phyloP scores from a whole-genome alignment of 2,113 vertebrate genomes.

The Cathartes aura region DNA sequence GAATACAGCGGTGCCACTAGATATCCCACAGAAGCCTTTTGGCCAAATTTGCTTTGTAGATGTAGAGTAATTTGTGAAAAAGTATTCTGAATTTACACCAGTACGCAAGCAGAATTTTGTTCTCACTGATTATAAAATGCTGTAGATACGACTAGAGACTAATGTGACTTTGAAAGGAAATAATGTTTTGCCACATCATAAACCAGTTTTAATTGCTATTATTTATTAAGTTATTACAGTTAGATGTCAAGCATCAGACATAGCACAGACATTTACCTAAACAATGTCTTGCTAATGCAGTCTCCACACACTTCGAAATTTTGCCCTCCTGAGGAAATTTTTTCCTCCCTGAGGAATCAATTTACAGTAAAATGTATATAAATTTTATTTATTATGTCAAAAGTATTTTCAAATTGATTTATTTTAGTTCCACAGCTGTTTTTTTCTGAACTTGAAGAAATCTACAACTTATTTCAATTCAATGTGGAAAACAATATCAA shows the following conservation, averaged over 20 bases:
- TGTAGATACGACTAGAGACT: background rate
- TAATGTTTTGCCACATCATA: slow-evolving; percentile 11
- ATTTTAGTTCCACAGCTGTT: background rate
- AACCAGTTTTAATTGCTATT: slow-evolving; percentile 2
- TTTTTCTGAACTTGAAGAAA: background rate
- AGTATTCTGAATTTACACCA: background rate
- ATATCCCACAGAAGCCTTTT: background rate
- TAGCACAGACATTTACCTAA: background rate
- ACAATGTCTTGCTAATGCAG: background rate
- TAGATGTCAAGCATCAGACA: background rate
- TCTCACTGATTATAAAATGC: background rate
- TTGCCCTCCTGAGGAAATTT: background rate
- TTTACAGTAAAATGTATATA: slow-evolving; percentile 5
- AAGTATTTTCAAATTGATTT: background rate
- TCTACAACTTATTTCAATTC: background rate
- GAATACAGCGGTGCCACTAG: background rate
- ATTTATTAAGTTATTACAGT: slow-evolving; percentile 17
- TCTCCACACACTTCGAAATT: background rate
- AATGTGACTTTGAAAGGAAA: background rate
- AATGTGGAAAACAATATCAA: background rate
- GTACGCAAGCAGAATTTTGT: background rate
- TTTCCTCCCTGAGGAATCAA: background rate
- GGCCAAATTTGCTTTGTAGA: background rate
- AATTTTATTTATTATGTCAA: slow-evolving; percentile 9
- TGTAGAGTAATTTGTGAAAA: background rate